A percentile compares a stretch with the other conserved stretches of the same genome.
phyloP scores from a whole-genome alignment of 1,140 invertebrate species.

The Drosophila ogumai region DNA sequence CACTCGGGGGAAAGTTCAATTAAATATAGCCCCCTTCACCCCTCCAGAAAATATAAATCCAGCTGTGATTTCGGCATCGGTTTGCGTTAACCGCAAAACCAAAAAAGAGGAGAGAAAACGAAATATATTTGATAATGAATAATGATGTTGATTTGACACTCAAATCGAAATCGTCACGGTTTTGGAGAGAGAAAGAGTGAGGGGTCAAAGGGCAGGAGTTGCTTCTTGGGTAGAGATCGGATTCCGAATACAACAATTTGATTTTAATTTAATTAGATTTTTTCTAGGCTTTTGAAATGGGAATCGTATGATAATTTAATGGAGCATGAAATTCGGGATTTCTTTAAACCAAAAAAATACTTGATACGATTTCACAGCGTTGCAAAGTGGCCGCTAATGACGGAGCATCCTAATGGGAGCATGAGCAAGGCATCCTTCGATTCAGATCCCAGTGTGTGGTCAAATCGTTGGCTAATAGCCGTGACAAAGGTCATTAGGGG shows the following conservation, averaged over 20 bases:
- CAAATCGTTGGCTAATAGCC: constrained; percentile 58
- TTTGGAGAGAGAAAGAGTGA: constrained; percentile 22
- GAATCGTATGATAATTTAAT: constrained; percentile 66
- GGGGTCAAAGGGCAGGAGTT: constrained; percentile 13
- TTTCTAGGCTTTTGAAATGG: constrained; percentile 24
- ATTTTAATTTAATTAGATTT: constrained; percentile 79
- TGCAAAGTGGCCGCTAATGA: constrained; percentile 70
- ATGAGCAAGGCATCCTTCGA: constrained; percentile 28
- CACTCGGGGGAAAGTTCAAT: constrained; percentile 72
- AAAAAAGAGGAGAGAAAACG: constrained; percentile 33
- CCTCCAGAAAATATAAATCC: constrained; percentile 34
- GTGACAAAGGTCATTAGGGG: constrained; percentile 63
- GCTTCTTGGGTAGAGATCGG: constrained; percentile 58
- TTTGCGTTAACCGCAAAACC: constrained; percentile 63
- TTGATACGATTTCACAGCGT: constrained; percentile 49
- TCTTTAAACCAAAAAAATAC: constrained; percentile 14
- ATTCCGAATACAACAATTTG: constrained; percentile 34
- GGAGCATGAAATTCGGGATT: constrained; percentile 73
- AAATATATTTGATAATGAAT: constrained; percentile 84
- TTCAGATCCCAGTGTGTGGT: constrained; percentile 55
- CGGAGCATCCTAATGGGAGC: constrained; percentile 19
- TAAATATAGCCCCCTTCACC: constrained; percentile 56
- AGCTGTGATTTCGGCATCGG: constrained; percentile 68
- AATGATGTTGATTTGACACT: constrained; percentile 82
- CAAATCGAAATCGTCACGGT: constrained; percentile 75